These are phyloP conservation scores for Catagonus wagneri DNA, from an alignment of 2,113 vertebrate species.

Conservation along the genomic window DNA sequence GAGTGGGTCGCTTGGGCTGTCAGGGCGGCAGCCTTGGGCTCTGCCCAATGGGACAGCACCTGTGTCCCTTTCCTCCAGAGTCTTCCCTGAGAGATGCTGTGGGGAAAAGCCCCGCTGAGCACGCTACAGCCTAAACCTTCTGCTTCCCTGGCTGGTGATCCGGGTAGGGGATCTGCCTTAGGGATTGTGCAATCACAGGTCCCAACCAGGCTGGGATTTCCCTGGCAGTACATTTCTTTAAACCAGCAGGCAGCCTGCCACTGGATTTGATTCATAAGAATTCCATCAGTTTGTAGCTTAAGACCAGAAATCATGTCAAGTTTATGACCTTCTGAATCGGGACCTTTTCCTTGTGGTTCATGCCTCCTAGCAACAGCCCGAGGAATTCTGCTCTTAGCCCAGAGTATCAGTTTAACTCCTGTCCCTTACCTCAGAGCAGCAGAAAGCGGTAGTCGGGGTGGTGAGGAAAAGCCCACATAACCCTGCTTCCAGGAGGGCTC, in stretches of 20 bases:
- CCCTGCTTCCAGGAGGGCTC: not conserved
- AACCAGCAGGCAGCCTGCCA: conserved; percentile 58
- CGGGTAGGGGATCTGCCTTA: not conserved
- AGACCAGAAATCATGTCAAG: conserved; percentile 64
- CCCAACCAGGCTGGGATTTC: conserved; percentile 46
- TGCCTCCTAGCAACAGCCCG: conserved; percentile 6
- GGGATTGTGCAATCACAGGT: not conserved
- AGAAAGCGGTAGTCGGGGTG: not conserved
- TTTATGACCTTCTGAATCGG: conserved; percentile 67
- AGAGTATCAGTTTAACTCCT: conserved; percentile 39
- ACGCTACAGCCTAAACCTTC: not conserved
- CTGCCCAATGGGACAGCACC: not conserved
- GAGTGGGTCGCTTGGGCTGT: not conserved
- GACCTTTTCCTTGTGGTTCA: conserved; percentile 53
- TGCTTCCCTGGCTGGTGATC: not conserved
- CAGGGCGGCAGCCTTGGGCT: not conserved
- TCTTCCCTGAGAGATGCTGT: not conserved
- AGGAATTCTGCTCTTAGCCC: not conserved
- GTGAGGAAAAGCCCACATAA: not conserved
- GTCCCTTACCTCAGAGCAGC: not conserved
- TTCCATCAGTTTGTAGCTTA: conserved; percentile 63
- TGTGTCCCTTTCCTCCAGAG: not conserved
- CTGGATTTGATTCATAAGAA: conserved; percentile 58
- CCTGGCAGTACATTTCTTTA: conserved; percentile 16
- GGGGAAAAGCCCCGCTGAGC: not conserved